Evolutionary conservation across 2,888 invertebrate genomes (phyloP), one percentile per base, ranked within the genome.

Genomic region (Metacarcinus magister): DNA sequence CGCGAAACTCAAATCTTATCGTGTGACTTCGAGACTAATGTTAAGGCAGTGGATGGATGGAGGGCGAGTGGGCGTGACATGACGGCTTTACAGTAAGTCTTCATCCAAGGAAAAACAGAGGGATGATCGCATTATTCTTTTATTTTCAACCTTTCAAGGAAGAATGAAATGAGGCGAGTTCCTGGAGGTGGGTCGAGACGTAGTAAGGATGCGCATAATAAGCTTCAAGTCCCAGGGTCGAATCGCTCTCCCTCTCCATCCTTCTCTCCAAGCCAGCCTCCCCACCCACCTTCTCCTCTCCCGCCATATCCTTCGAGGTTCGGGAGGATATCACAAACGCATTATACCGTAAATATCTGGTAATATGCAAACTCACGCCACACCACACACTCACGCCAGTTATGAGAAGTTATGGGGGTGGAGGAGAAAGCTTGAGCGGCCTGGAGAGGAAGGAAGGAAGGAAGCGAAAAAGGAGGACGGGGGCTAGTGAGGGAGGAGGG

Each of bases 341-440:
- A 93, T 93, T 93, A 93, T 93, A 23, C 75, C 93, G 93, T 93
- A 93, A 93, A 93, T 93, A 93, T 75, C 93, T 48, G 23, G 75
- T 93, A 75, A 93, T 75, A 44, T 43, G 60, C 93, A 60, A 43
- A 75, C 75, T 75, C 39, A 48, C 75, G 46, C 91, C 82, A 32
- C 82, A 82, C 82, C 82, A 82, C 82, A 82, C 82, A 82, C 82
- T 82, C 82, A 82, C 32, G 82, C 82, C 28, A 32, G 82, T 82
- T 82, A 82, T 82, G 82, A 82, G 82, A 82, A 82, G 82, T 82
- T 82, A 82, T 82, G 82, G 75, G 32, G 32, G 82, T 82, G 32
- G 32, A 32, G 82, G 82, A 82, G 82, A 32, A 82, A 32, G 82
- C 82, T 82, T 82, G 82, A 82, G 32, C 67, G 82, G 82, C 82